Base-by-base conservation (phyloP, 2,888 invertebrate genomes). In the Cyaniris semiargus region DNA sequence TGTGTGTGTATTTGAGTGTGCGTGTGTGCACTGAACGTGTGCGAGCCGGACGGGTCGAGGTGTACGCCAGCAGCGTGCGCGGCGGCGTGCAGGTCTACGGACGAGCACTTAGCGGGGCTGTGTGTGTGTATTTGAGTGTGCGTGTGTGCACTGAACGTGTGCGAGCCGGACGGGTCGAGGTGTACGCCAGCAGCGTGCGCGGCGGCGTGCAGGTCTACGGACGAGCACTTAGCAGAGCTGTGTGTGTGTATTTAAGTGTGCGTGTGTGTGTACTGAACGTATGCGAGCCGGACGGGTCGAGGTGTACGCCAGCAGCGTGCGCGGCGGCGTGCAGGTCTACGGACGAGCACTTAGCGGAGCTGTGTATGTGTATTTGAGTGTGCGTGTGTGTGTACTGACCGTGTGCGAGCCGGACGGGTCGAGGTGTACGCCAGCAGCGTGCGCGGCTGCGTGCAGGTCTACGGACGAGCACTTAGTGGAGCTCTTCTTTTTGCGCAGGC, bases 401-500 rank as follows among this genome's bases (percentile, higher is more conserved):
- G 90, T 90, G 76, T 94, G 92, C 4, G 93, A 94, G 78, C 82
- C 86, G 82, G 90, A 93, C 3, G 87, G 86, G 85, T 92, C 94
- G 23, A 90, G 72, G 48, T 87, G 80, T 90, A 86, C 0, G 82
- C 83, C 1, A 89, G 88, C 1, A 2, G 72, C 48, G 48, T 87
- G 80, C 90, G 86, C 0, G 82, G 83, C 2, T 89, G 88, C 1
- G 78, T 66, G 70, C 18, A 96, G 88, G 81, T 96, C 96, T 0
- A 95, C 95, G 34, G 95, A 95, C 13, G 95, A 95, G 78, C 95
- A 95, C 82, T 95, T 96, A 81, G 92, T 93, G 82, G 88, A 94
- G 0, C 94, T 95, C 38, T 96, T 96, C 89, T 96, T 96, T 90
- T 96, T 96, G 78, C 96, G 93, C 48, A 96, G 90, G 0, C 96